phyloP scores from a whole-genome alignment of 2,888 invertebrate genomes.

The Beris morrisii region DNA sequence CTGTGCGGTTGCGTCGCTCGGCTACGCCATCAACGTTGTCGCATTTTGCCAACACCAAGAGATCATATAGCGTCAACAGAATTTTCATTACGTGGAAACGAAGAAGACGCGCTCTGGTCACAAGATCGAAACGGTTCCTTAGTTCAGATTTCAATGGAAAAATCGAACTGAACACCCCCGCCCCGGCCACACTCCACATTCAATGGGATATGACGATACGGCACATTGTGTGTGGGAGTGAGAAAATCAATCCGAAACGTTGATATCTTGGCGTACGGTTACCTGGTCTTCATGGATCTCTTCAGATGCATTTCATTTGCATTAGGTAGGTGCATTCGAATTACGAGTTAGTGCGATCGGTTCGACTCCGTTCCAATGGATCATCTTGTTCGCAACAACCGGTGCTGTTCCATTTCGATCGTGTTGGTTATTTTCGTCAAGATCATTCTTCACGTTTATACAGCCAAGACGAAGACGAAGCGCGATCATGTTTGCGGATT shows the following conservation, averaged over 20 bases:
- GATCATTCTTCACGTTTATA: no score
- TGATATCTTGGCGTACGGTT: conserved; percentile 12
- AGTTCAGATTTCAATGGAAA: conserved; percentile 27
- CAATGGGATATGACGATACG: no score
- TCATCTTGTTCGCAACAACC: no score
- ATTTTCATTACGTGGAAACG: conserved; percentile 3
- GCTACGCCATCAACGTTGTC: conserved; percentile 24
- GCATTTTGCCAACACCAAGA: conserved; percentile 7
- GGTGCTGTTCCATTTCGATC: no score
- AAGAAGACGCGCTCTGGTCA: background rate
- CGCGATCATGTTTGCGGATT: no score
- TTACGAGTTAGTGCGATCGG: no score
- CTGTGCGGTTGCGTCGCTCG: conserved; percentile 16
- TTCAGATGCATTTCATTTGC: conserved; percentile 27
- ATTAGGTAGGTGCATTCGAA: background rate
- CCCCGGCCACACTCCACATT: conserved; percentile 6
- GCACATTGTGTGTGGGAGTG: conserved; percentile 25
- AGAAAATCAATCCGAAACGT: conserved; percentile 10
- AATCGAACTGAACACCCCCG: conserved; percentile 8
- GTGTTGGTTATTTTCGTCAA: no score
- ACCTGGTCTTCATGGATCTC: conserved; percentile 18
- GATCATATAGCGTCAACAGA: background rate
- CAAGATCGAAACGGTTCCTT: conserved; percentile 28
- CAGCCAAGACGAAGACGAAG: no score
- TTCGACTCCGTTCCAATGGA: no score